Percentiles rank a stretch among this genome's conserved stretches.
These are phyloP conservation scores for Bombus balteatus DNA, from an alignment of 1,140 invertebrate genomes.

Conservation along the genomic window DNA sequence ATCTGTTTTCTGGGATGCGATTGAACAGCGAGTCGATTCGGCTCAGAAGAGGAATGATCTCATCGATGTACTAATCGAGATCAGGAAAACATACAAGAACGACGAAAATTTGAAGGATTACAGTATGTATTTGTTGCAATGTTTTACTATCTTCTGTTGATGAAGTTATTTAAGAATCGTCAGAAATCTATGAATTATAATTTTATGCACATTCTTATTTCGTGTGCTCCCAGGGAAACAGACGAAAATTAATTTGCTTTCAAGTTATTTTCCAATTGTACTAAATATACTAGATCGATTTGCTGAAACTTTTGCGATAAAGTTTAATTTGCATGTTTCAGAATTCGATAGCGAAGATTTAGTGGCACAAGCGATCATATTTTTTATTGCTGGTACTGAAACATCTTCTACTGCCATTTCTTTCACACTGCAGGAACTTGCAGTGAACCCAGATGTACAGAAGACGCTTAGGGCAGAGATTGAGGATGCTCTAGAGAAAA, in stretches of 20 bases:
- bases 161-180: fast-evolving
- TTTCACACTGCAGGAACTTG: slow-evolving; percentile 84
- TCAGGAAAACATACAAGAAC: slow-evolving; percentile 59
- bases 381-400: fast-evolving
- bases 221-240: fast-evolving
- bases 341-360: no score
- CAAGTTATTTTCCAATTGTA: no score
- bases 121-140: background rate
- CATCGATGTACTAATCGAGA: slow-evolving; percentile 79
- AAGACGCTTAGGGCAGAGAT: slow-evolving; percentile 83
- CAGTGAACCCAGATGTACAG: slow-evolving; percentile 84
- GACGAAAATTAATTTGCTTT: no score
- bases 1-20: slow-evolving; percentile 71
- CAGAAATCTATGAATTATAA: no score
- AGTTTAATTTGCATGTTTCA: no score
- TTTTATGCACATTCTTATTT: slow-evolving; percentile 71
- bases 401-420: fast-evolving
- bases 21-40: slow-evolving; percentile 71
- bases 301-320: no score
- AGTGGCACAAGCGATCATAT: fast-evolving
- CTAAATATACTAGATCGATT: no score
- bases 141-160: fast-evolving
- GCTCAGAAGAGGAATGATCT: slow-evolving; percentile 77
- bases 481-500: slow-evolving; percentile 73
- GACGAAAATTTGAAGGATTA: background rate